These are phyloP conservation scores for Ochropleura leucogaster DNA, from an alignment of 2,888 invertebrate species.

Conservation along the genomic window DNA sequence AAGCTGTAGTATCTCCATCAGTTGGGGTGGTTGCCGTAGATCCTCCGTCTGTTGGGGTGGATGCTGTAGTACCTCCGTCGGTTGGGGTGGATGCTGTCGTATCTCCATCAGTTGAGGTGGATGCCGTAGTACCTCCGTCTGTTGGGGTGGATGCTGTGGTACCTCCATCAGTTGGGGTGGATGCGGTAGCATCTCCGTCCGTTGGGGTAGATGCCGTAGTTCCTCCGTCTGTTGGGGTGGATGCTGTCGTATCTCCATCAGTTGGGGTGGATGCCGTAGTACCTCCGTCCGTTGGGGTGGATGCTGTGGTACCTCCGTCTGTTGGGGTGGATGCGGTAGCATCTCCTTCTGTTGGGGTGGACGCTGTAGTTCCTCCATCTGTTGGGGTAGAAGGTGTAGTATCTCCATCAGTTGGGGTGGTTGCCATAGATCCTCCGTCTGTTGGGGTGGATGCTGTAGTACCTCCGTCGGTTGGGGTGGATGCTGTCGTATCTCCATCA, in stretches of 20 bases:
- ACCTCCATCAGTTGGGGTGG: background rate
- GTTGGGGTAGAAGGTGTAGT: background rate
- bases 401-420: background rate
- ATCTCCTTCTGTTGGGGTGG: rapidly evolving
- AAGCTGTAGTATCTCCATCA: background rate
- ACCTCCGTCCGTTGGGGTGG: background rate
- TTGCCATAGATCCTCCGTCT: background rate
- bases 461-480: background rate
- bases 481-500: background rate
- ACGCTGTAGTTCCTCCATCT: background rate
- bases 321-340: background rate
- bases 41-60: background rate
- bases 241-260: background rate
- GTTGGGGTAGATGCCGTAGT: background rate
- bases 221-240: background rate
- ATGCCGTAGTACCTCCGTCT: background rate
- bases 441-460: background rate
- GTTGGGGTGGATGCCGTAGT: background rate
- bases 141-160: background rate
- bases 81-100: background rate
- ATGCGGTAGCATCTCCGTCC: background rate
- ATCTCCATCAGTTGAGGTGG: background rate
- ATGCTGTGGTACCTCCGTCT: background rate
- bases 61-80: background rate
- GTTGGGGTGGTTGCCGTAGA: background rate